Percentiles rank a stretch among this genome's conserved stretches.
These are phyloP conservation scores for Micrasema minimum DNA, from an alignment of 1,140 invertebrate genomes.

Conservation along the genomic window DNA sequence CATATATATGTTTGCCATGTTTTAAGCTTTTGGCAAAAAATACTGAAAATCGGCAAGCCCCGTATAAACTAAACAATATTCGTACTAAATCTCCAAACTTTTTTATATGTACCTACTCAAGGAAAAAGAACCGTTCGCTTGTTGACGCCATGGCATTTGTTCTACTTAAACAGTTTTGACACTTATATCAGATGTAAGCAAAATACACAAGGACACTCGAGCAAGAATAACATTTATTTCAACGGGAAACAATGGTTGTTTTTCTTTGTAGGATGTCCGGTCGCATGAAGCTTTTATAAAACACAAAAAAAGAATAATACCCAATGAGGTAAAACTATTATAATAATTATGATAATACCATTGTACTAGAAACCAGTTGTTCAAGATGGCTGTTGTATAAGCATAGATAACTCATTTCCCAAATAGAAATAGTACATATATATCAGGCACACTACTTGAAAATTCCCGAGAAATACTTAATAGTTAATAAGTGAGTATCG, in stretches of 20 bases:
- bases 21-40: too few relatives aligned
- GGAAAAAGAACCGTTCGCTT: slow-evolving; percentile 6
- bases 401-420: slow-evolving; percentile 24
- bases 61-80: too few relatives aligned
- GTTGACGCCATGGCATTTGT: slow-evolving; percentile 15
- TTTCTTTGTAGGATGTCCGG: slow-evolving; percentile 3
- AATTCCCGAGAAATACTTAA: too few relatives aligned
- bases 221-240: slow-evolving; percentile 14
- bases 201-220: neutral
- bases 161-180: neutral
- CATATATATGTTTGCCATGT: too few relatives aligned
- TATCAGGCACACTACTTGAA: neutral
- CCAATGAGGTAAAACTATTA: too few relatives aligned
- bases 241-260: slow-evolving; percentile 9
- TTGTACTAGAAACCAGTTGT: neutral
- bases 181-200: slow-evolving; percentile 1
- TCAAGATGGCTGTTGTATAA: slow-evolving; percentile 15
- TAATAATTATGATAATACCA: too few relatives aligned
- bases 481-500: too few relatives aligned
- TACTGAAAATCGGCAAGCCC: too few relatives aligned
- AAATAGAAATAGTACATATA: slow-evolving; percentile 8
- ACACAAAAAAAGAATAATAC: neutral
- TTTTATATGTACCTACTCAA: slow-evolving; percentile 8
- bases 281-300: slow-evolving; percentile 2
- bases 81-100: neutral